Evolutionary conservation across 2,888 invertebrate genomes (phyloP), one percentile per base, ranked within the genome.

Genomic region (Rutpela maculata): DNA sequence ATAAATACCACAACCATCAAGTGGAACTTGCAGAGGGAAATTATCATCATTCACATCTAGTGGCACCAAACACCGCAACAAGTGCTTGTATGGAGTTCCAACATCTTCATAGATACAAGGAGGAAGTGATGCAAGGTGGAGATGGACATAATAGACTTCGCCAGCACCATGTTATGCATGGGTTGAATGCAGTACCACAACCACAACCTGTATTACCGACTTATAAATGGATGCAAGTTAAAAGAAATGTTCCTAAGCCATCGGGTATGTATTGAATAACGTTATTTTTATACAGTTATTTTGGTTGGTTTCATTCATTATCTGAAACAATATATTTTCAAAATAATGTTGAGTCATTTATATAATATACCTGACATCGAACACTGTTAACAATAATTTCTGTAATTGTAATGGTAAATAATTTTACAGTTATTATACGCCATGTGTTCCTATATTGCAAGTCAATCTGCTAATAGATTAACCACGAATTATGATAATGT

Each of bases 151-250:
- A 80, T 18, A 87, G 89, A 78, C 89, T 91, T 81, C 88, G 88
- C 75, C 88, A 88, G 74, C 90, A 90, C 73, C 90, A 89, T 80
- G 83, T 86, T 31, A 77, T 85, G 78, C 84, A 84, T 67, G 74
- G 78, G 59, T 74, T 86, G 63, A 80, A 73, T 75, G 72, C 87
- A 77, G 79, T 89, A 84, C 85, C 88, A 80, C 93, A 88, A 86
- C 93, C 86, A 57, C 94, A 93, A 83, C 91, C 93, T 15, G 91
- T 93, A 67, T 94, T 97, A 78, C 97, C 97, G 26, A 98, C 98
- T 0, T 99, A 98, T 91, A 98, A 99, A 90, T 99, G 99, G 99
- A 99, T 99, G 99, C 98, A 98, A 91, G 96, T 99, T 86, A 99
- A 99, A 91, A 93, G 99, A 90, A 98, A 98, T 90, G 96, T 97